These are phyloP conservation scores for Norana najaformis DNA, from an alignment of 2,888 invertebrate genomes.

Conservation along the genomic window DNA sequence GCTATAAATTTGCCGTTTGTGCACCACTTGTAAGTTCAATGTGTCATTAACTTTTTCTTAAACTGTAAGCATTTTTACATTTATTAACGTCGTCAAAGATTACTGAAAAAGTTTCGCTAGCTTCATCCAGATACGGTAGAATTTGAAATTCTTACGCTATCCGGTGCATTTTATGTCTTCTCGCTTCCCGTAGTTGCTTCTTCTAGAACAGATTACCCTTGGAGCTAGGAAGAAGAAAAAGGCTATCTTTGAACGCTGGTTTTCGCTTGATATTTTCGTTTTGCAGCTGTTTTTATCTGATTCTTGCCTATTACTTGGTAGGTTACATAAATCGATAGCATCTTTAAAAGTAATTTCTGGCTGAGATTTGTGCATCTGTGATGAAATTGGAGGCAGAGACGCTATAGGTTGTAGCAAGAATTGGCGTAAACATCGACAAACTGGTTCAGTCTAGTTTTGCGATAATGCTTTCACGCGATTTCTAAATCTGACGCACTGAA, in stretches of 20 bases:
- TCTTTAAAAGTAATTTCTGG: background rate
- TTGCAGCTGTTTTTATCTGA: background rate
- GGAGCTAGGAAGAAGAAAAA: background rate
- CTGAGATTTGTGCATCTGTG: background rate
- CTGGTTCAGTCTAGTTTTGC: constrained; percentile 5
- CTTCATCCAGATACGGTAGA: background rate
- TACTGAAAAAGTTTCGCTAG: too few relatives aligned
- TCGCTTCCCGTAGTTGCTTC: background rate
- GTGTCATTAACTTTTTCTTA: background rate
- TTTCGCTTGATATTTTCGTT: background rate
- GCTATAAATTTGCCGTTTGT: background rate
- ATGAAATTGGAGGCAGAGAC: background rate
- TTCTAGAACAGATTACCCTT: background rate
- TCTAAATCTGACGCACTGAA: background rate
- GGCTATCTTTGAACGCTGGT: background rate
- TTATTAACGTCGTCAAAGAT: background rate
- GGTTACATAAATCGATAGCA: background rate
- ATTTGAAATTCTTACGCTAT: background rate
- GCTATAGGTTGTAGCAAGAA: background rate
- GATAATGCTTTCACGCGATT: background rate
- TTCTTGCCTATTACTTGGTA: background rate
- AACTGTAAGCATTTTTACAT: background rate
- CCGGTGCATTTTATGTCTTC: background rate
- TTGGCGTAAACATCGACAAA: background rate
- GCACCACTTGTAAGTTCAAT: background rate